phyloP scores from a whole-genome alignment of 2,797 vertebrate genomes.

The Hyperoplus lanceolatus region DNA sequence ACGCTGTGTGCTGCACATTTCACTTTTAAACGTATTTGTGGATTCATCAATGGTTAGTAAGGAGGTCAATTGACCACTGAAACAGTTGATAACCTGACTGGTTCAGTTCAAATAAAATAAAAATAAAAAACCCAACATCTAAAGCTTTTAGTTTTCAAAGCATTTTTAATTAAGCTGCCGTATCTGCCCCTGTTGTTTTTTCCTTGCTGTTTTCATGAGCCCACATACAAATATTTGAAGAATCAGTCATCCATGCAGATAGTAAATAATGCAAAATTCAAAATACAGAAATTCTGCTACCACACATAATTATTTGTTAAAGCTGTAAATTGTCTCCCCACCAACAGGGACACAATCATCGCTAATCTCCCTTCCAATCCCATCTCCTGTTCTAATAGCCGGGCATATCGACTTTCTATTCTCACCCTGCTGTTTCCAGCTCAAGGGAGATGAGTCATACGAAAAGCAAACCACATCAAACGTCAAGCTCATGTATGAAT shows the following conservation, averaged over 20 bases:
- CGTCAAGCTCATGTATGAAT: slow-evolving; percentile 68
- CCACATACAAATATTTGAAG: slow-evolving; percentile 25
- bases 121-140: background rate
- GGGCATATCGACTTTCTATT: slow-evolving; percentile 59
- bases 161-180: slow-evolving; percentile 1
- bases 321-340: slow-evolving; percentile 41
- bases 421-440: slow-evolving; percentile 51
- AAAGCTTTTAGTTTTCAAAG: background rate
- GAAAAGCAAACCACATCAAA: slow-evolving; percentile 68
- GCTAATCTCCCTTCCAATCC: slow-evolving; percentile 53
- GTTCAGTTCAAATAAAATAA: background rate
- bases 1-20: background rate
- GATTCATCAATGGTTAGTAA: background rate
- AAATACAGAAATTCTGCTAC: slow-evolving; percentile 7
- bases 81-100: background rate
- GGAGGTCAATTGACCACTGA: background rate
- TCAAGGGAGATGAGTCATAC: slow-evolving; percentile 70
- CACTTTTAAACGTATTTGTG: background rate
- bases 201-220: slow-evolving; percentile 19
- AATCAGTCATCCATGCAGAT: slow-evolving; percentile 33
- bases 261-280: slow-evolving; percentile 12
- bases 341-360: slow-evolving; percentile 43
- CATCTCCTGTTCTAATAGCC: slow-evolving; percentile 36
- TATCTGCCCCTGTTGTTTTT: slow-evolving; percentile 5
- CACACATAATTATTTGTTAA: slow-evolving; percentile 33